These are phyloP conservation scores for Phylloscopus collybita DNA, from an alignment of 2,797 vertebrate species.

Conservation along the genomic window DNA sequence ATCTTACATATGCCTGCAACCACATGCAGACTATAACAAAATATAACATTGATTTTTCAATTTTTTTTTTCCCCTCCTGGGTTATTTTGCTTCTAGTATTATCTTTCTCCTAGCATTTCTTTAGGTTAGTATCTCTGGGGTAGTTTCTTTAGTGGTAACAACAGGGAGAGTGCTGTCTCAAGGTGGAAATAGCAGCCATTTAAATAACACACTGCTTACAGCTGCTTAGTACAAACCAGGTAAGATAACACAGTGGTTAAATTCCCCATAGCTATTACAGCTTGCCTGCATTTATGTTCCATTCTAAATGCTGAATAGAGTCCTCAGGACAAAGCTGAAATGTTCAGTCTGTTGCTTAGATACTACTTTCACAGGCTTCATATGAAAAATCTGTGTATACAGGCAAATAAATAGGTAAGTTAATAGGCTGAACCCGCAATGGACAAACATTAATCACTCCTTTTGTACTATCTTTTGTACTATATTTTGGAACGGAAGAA, in stretches of 20 bases:
- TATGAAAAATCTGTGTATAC: neutral
- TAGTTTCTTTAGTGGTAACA: neutral
- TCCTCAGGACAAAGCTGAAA: conserved; percentile 49
- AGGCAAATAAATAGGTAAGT: conserved; percentile 30
- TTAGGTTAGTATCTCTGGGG: neutral
- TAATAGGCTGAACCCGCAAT: neutral
- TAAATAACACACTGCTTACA: conserved; percentile 8
- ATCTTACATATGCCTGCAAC: neutral
- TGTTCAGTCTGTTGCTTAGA: conserved; percentile 57
- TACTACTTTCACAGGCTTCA: conserved; percentile 43
- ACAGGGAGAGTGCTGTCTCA: neutral
- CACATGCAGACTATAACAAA: neutral
- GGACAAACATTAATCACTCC: neutral
- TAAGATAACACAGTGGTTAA: neutral
- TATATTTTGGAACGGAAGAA: neutral
- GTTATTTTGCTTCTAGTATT: neutral
- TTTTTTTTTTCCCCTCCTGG: neutral
- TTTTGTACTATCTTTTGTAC: neutral
- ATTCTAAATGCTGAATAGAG: conserved; percentile 18
- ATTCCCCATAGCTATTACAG: neutral
- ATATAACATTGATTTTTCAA: neutral
- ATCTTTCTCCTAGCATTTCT: neutral
- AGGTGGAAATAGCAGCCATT: neutral
- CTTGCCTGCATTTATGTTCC: neutral
- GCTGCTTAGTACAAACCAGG: neutral